Percentiles rank a stretch among this genome's conserved stretches.
These are phyloP conservation scores for Cebidichthys violaceus DNA, from an alignment of 2,113 vertebrate genomes.

Conservation along the genomic window DNA sequence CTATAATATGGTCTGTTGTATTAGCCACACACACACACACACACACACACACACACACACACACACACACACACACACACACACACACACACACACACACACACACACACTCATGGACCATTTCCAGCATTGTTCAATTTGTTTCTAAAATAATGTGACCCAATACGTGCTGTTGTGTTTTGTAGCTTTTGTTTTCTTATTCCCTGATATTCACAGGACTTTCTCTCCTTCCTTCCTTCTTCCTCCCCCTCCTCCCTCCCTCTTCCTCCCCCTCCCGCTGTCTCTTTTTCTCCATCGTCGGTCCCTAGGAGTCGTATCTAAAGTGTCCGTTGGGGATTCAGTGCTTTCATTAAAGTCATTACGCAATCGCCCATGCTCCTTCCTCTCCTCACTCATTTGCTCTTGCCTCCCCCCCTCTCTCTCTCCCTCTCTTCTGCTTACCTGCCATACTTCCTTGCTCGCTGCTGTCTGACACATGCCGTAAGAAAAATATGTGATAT, in stretches of 20 bases:
- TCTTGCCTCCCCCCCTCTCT: not conserved
- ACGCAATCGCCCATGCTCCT: slow-evolving; percentile 54
- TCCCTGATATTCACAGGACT: slow-evolving; percentile 19
- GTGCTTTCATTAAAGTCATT: slow-evolving; percentile 78
- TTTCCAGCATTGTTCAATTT: slow-evolving; percentile 41
- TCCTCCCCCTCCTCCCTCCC: not conserved
- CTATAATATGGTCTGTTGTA: slow-evolving; percentile 64
- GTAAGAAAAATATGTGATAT: slow-evolving; percentile 43
- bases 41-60: slow-evolving; percentile 1
- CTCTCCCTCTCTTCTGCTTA: not conserved
- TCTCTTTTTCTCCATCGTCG: not conserved
- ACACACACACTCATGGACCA: not conserved
- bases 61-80: slow-evolving; percentile 12
- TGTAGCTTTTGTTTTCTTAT: slow-evolving; percentile 21
- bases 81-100: slow-evolving; percentile 14
- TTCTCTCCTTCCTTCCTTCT: not conserved
- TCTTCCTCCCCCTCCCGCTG: slow-evolving; percentile 8
- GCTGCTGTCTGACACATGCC: slow-evolving; percentile 31
- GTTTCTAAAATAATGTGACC: slow-evolving; percentile 32
- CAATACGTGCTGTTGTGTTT: slow-evolving; percentile 23
- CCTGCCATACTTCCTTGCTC: not conserved
- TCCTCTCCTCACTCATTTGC: slow-evolving; percentile 39
- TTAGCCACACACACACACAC: slow-evolving; percentile 31
- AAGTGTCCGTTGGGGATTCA: slow-evolving; percentile 73
- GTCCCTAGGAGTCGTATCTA: slow-evolving; percentile 66